These are phyloP conservation scores for Euura lappo DNA, from an alignment of 1,140 invertebrate genomes.

Conservation along the genomic window DNA sequence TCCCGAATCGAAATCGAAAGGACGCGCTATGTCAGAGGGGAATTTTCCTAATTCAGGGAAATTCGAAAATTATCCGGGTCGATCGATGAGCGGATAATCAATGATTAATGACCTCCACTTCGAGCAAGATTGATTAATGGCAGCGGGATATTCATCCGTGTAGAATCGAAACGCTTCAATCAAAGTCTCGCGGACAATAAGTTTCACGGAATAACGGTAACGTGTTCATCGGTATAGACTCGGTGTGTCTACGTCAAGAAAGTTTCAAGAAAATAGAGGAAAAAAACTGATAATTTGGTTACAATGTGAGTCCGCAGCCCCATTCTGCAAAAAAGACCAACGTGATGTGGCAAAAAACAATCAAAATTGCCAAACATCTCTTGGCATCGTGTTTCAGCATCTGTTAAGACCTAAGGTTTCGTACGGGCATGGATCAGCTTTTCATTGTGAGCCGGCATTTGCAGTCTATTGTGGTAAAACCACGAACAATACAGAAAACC, in stretches of 20 bases:
- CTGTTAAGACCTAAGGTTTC: slow-evolving; percentile 40
- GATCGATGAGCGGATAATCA: slow-evolving; percentile 52
- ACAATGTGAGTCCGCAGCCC: neutral
- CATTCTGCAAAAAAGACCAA: slow-evolving; percentile 18
- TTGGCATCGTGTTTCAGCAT: slow-evolving; percentile 52
- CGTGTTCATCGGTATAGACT: too few relatives aligned
- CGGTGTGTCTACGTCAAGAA: too few relatives aligned
- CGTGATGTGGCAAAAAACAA: slow-evolving; percentile 13
- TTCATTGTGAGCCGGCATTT: slow-evolving; percentile 52
- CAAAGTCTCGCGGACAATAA: too few relatives aligned
- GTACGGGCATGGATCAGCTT: slow-evolving; percentile 27
- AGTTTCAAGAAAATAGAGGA: too few relatives aligned
- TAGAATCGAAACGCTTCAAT: neutral
- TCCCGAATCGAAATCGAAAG: slow-evolving; percentile 5
- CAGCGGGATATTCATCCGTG: neutral
- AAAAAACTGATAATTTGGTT: neutral
- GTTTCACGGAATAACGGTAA: too few relatives aligned
- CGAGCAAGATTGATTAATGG: neutral
- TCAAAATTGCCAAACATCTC: slow-evolving; percentile 36
- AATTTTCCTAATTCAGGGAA: slow-evolving; percentile 49
- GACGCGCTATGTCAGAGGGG: slow-evolving; percentile 16
- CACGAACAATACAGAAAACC: slow-evolving; percentile 43
- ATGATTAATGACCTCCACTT: slow-evolving; percentile 45
- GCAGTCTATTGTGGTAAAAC: slow-evolving; percentile 55
- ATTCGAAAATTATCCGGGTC: slow-evolving; percentile 53